A percentile compares a stretch with the other conserved stretches of the same genome.
These are phyloP conservation scores for Aricia agestis DNA, from an alignment of 1,140 invertebrate species.

Conservation along the genomic window DNA sequence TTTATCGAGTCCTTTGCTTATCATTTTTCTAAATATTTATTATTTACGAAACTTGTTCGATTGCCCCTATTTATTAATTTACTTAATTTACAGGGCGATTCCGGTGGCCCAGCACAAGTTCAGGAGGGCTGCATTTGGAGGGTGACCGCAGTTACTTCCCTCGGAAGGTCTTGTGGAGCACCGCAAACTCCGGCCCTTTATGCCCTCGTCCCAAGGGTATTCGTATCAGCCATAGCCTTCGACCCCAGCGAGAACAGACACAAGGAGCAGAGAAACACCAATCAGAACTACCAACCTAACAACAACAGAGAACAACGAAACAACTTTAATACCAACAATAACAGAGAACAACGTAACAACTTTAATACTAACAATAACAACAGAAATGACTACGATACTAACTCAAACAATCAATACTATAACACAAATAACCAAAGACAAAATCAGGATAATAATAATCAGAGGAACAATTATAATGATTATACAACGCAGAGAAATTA, in stretches of 20 bases:
- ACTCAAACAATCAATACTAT: not conserved
- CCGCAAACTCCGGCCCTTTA: constrained; percentile 78
- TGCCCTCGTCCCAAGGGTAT: constrained; percentile 43
- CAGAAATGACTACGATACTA: not conserved
- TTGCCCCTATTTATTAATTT: too few species aligned
- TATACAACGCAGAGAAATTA: constrained; percentile 21
- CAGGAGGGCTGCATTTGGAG: constrained; percentile 72
- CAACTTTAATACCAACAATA: constrained; percentile 12
- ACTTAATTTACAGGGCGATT: constrained; percentile 77
- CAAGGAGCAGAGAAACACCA: constrained; percentile 19
- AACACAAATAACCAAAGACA: constrained; percentile 9
- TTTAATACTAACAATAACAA: constrained; percentile 17
- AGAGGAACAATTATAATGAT: constrained; percentile 17
- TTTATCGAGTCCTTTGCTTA: too few species aligned
- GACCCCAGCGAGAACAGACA: constrained; percentile 19
- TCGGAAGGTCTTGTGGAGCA: constrained; percentile 77
- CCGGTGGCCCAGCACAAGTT: constrained; percentile 80
- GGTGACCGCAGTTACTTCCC: constrained; percentile 78
- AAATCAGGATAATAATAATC: constrained; percentile 16
- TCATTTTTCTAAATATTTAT: too few species aligned
- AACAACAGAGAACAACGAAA: constrained; percentile 17
- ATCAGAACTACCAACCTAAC: constrained; percentile 20
- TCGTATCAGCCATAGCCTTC: constrained; percentile 46
- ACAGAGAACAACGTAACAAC: constrained; percentile 19
- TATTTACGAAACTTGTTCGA: too few species aligned